These are phyloP conservation scores for Drosophila hydei DNA, from an alignment of 1,140 invertebrate genomes.

Conservation along the genomic window DNA sequence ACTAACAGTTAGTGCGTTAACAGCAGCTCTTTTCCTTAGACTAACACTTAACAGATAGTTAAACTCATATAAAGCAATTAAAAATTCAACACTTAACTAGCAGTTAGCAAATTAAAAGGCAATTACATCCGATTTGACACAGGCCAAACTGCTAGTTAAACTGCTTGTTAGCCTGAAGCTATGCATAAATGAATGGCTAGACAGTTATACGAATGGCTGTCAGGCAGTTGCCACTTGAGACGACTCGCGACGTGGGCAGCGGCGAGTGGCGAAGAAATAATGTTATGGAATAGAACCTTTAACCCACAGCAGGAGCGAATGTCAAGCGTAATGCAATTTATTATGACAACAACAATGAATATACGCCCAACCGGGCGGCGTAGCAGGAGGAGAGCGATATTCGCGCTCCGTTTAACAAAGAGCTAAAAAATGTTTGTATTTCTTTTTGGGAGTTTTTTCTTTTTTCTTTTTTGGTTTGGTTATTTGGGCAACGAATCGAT, in stretches of 20 bases:
- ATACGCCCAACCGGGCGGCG: conserved; percentile 18
- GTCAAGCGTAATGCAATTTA: conserved; percentile 52
- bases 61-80: too few relatives aligned
- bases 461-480: conserved; percentile 15
- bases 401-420: conserved; percentile 54
- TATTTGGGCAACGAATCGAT: conserved; percentile 37
- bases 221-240: background rate
- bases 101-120: too few relatives aligned
- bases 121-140: too few relatives aligned
- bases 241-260: too few relatives aligned
- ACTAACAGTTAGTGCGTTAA: too few relatives aligned
- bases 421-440: conserved; percentile 6
- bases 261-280: background rate
- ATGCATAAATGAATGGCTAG: background rate
- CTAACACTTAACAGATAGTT: too few relatives aligned
- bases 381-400: background rate
- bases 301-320: background rate
- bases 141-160: background rate
- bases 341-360: conserved; percentile 57
- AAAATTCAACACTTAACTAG: too few relatives aligned
- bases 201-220: background rate
- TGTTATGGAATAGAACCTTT: too few relatives aligned
- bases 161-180: background rate
- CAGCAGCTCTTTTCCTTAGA: too few relatives aligned
- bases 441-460: conserved; percentile 21